These are phyloP conservation scores for Drosophila virilis DNA, from an alignment of 1,140 invertebrate genomes.

Conservation along the genomic window DNA sequence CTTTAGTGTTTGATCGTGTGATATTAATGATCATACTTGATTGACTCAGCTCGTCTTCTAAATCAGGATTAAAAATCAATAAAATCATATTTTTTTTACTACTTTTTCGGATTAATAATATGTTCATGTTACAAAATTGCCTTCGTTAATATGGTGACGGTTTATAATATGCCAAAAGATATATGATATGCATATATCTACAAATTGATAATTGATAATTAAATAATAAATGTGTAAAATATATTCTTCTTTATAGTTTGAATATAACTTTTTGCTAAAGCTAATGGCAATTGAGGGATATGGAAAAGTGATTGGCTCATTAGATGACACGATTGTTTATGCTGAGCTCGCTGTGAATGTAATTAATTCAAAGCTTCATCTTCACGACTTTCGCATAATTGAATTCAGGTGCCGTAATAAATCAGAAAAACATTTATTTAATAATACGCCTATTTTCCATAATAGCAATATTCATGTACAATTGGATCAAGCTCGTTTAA, in stretches of 20 bases:
- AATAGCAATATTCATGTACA: constrained; percentile 74
- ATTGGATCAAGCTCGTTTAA: constrained; percentile 67
- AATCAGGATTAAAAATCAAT: too few species aligned
- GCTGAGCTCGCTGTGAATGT: constrained; percentile 67
- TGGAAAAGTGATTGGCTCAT: constrained; percentile 69
- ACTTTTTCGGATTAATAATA: too few species aligned
- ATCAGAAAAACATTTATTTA: background rate
- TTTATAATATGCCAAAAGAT: too few species aligned
- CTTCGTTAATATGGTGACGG: too few species aligned
- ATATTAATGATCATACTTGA: too few species aligned
- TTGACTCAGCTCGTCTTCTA: too few species aligned
- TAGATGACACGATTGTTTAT: constrained; percentile 71
- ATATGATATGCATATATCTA: too few species aligned
- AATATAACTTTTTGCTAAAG: constrained; percentile 70
- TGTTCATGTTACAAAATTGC: too few species aligned
- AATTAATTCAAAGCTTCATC: constrained; percentile 46
- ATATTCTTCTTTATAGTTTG: constrained; percentile 56
- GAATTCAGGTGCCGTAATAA: constrained; percentile 57
- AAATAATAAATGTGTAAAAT: background rate
- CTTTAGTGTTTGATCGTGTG: too few species aligned
- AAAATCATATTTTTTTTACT: too few species aligned
- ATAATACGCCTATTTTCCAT: constrained; percentile 3
- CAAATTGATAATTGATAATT: too few species aligned
- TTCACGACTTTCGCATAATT: constrained; percentile 75
- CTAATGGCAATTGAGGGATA: constrained; percentile 68